Evolutionary conservation across 2,113 vertebrate species (phyloP), one percentile per base, ranked within the genome.

Genomic region (Entosphenus tridentatus): DNA sequence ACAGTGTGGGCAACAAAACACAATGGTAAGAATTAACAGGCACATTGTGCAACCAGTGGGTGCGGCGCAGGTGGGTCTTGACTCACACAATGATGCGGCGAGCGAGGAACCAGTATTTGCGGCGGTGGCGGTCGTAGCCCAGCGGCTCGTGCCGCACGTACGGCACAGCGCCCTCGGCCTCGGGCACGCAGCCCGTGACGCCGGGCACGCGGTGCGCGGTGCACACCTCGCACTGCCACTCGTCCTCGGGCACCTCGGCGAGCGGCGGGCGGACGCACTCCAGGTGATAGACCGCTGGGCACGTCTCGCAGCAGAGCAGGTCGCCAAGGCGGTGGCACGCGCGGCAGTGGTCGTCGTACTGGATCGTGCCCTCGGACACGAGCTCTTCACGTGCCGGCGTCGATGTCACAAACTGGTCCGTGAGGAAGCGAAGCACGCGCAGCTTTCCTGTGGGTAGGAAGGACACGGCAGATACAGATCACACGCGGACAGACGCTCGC

Each of bases 41-140:
- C 39, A 39, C 39, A 7, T 7, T 39, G 39, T 39, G 39, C 39
- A 39, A 39, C 39, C 39, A 39, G 39, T 5, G 39, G 39, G 39
- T 39, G 39, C 39, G 39, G 39, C 39, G 39, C 39, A 65, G 62
- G n/a, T n/a, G 62, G n/a, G 21, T 65, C 21, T 16, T 65, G n/a
- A 65, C 62, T 65, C 62, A 65, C 62, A 65, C 62, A 18, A 65
- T 65, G 62, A 65, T 65, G n/a, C 62, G n/a, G n/a, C 62, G n/a
- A 18, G n/a, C n/a, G 62, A 65, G 62, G 10, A 65, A 65, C 62
- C 62, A 65, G 62, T 16, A 65, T 3, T 65, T 65, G n/a, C 62
- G 62, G n/a, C 62, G 62, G 10, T 65, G 62, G n/a, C 62, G 62
- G 62, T 65, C 62, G 18, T 65, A 65, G 62, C 62, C 62, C n/a